Evolutionary conservation across 2,888 invertebrate species (phyloP), one percentile per base, ranked within the genome.

Genomic region (Meandrusa payeni): DNA sequence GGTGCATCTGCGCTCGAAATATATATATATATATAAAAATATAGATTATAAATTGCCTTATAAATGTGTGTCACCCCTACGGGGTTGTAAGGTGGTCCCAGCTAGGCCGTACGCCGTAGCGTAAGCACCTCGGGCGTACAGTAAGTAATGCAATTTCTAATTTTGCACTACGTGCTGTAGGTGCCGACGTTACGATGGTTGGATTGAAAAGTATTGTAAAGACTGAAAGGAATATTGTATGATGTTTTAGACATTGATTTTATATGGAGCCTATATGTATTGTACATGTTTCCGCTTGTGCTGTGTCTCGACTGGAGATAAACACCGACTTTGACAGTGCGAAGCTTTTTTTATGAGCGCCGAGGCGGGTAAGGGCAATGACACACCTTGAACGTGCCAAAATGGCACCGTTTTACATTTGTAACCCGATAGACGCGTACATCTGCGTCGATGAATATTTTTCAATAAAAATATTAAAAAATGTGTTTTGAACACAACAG

Each of bases 401-500:
- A 42, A 36, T 28, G 51, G 44, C 52, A 41, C 47, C 47, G 44
- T 45, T 41, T 42, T 46, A 42, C 39, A 45, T 57, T 52, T 55
- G 59, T 52, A 57, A 23, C 38, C 52, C 69, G 61, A 55, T 56
- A 59, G 78, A 69, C 78, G 69, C 65, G 55, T 57, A 78, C 81
- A 82, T 51, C 85, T 70, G 66, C 76, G 81, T 76, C 79, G 61
- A 71, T 59, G 63, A 65, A 77, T 78, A 83, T 83, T 87, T 86
- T 86, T 83, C 82, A 85, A 86, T 85, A 86, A 87, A 86, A 82
- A 79, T n/a, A 64, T 58, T 65, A 63, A 64, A 83, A 86, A 86
- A 83, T 67, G 86, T 87, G 86, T 87, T 87, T 82, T 76, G 65
- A 87, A 87, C 86, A 87, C 86, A 83, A 86, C 86, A 86, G 66